Evolutionary conservation across 2,113 vertebrate species (phyloP), one percentile per base, ranked within the genome.

Genomic region (Leucoraja erinaceus): DNA sequence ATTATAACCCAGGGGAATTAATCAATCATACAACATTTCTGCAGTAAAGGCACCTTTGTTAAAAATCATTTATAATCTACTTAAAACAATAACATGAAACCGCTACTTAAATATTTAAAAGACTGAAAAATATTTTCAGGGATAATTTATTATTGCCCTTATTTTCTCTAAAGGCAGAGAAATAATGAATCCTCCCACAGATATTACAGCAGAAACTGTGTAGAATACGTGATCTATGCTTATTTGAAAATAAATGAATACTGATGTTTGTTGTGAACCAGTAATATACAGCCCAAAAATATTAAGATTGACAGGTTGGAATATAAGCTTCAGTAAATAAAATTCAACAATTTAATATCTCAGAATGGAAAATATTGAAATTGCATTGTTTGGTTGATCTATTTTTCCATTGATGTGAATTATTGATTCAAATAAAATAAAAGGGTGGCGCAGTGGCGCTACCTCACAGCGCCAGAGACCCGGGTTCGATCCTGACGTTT

Each of bases 361-460:
- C 83, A 88, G 31, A 88, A n/a, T 31, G 59, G 59, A 63, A 88
- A 88, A 31, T 59, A 88, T 88, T 88, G 63, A 88, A 88, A 31
- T 31, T 31, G 59, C 3, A 59, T 16, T 88, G n/a, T 18, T 66
- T 61, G 11, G 28, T 63, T 10, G 83, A 63, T 28, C 59, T 88
- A 88, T 63, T 88, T 47, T 63, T 63, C n/a, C 31, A 31, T 61
- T 66, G 83, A 88, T 88, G 59, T 63, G 83, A 31, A 88, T 88
- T 63, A 88, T 61, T 61, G 61, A 88, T 31, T 88, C 83, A 88
- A 88, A 33, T 88, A 66, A 88, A 88, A 88, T 63, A 88, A 47
- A 47, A 47, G 38, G 38, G 38, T 47, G 38, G 38, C 38, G 38
- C 38, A 47, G 38, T 47, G 38, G 38, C 38, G 3, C 38, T 47